Evolutionary conservation across 2,888 invertebrate genomes (phyloP).

Genomic region (Cosmia pyralina): DNA sequence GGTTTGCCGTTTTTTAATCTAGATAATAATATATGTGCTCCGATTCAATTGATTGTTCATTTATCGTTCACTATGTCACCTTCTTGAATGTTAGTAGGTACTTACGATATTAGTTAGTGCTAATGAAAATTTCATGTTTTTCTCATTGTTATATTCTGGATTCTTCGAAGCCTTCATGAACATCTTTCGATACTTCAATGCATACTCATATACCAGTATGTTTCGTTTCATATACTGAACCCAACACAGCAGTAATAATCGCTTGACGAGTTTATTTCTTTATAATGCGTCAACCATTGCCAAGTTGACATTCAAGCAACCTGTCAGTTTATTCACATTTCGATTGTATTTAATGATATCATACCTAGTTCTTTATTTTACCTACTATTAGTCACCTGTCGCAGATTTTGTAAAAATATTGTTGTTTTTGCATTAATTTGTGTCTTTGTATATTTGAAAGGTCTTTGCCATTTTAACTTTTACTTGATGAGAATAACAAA

Average conservation of each 20-base stretch:
- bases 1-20: background rate
- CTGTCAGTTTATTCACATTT: constrained; percentile 53
- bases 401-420: constrained; percentile 17
- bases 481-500: background rate
- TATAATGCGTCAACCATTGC: constrained; percentile 58
- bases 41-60: background rate
- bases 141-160: background rate
- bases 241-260: constrained; percentile 13
- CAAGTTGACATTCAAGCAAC: constrained; percentile 60
- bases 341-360: constrained; percentile 47
- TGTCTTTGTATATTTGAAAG: constrained; percentile 2
- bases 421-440: background rate
- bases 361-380: constrained; percentile 42
- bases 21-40: background rate
- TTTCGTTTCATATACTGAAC: constrained; percentile 42
- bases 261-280: constrained; percentile 53
- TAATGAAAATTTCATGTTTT: background rate
- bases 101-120: background rate
- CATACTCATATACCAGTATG: background rate
- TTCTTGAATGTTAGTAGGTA: background rate
- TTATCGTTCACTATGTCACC: background rate
- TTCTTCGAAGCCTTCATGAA: background rate
- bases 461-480: constrained; percentile 22
- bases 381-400: constrained; percentile 19
- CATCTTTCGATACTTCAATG: background rate